Evolutionary conservation across 2,888 invertebrate species (phyloP).

Genomic region (Sphaerophoria taeniata): DNA sequence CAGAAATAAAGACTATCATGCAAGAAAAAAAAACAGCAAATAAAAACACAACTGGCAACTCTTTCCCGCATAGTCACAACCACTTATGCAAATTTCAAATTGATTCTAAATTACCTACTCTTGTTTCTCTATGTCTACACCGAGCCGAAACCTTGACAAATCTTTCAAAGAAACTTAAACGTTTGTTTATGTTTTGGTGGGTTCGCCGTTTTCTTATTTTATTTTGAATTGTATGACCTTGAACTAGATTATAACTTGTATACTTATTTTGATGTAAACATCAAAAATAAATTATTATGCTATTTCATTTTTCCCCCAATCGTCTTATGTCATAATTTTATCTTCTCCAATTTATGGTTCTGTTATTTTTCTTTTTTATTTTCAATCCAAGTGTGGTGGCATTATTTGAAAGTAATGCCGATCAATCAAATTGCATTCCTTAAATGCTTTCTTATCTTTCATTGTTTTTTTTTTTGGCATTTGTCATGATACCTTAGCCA

Average conservation of each 20-base stretch:
- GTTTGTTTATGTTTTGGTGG: background rate
- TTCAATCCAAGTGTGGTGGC: slow-evolving; percentile 1
- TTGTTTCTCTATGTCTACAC: too few relatives aligned
- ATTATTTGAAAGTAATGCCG: too few relatives aligned
- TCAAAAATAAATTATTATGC: background rate
- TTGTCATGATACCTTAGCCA: too few relatives aligned
- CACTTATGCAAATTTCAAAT: background rate
- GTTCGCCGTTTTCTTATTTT: background rate
- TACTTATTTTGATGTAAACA: slow-evolving; percentile 23
- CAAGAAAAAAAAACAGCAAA: too few relatives aligned
- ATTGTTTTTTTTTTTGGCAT: too few relatives aligned
- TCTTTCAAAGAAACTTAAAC: background rate
- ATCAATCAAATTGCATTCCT: too few relatives aligned
- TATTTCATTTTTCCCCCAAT: slow-evolving; percentile 2
- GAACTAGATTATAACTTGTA: slow-evolving; percentile 18
- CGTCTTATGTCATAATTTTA: background rate
- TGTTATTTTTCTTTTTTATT: background rate
- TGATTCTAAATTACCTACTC: background rate
- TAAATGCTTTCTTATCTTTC: too few relatives aligned
- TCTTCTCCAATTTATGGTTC: background rate
- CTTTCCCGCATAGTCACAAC: background rate
- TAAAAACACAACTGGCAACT: too few relatives aligned
- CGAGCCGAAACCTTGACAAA: background rate
- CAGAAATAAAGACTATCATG: too few relatives aligned
- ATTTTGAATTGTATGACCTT: background rate